These are phyloP conservation scores for Sardina pilchardus DNA, from an alignment of 2,113 vertebrate genomes.

Conservation along the genomic window DNA sequence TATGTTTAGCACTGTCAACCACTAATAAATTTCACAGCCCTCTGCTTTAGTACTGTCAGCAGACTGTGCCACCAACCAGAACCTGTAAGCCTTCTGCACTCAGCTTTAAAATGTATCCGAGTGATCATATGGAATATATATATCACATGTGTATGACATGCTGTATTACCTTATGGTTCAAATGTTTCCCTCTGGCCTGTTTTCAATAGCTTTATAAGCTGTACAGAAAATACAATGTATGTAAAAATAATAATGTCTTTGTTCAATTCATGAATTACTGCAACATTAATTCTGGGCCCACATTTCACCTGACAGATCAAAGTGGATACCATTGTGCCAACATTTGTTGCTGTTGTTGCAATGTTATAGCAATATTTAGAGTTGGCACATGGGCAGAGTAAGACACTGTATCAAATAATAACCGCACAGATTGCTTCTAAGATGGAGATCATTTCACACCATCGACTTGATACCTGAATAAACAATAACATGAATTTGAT, in stretches of 20 bases:
- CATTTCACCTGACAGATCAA: neutral
- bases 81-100: neutral
- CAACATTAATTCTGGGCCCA: neutral
- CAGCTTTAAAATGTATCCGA: neutral
- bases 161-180: neutral
- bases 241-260: neutral
- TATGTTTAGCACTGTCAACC: slow-evolving; percentile 25
- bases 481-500: neutral
- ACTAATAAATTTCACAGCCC: slow-evolving; percentile 29
- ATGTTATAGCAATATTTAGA: neutral
- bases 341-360: no score
- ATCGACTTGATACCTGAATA: neutral
- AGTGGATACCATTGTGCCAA: neutral
- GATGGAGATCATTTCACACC: neutral
- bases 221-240: neutral
- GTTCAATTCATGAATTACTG: neutral
- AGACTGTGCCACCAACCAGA: neutral
- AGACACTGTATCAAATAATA: neutral
- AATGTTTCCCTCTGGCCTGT: neutral
- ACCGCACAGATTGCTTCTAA: neutral
- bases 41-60: neutral
- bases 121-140: neutral
- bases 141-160: neutral
- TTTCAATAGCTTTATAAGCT: neutral
- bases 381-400: neutral